Conservation (phyloP, 2,113 vertebrate genomes). For the Dasyprocta punctata region DNA sequence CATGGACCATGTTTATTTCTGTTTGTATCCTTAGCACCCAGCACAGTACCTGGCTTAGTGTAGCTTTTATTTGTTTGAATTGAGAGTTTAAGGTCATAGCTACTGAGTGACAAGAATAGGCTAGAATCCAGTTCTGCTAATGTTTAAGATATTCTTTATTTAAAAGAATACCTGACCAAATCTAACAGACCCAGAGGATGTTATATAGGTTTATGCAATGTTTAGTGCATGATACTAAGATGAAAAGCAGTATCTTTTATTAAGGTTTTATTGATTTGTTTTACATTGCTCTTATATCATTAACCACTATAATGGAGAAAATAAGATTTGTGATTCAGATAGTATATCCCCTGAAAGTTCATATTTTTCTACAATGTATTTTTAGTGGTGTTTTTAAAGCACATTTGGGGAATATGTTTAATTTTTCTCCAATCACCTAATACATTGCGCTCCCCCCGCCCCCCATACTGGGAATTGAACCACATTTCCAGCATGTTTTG, state of each 20-base stretch:
- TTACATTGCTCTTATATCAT: slow-evolving; percentile 6
- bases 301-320: slow-evolving; percentile 35
- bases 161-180: background rate
- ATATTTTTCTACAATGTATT: slow-evolving; percentile 10
- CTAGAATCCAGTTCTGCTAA: slow-evolving; percentile 22
- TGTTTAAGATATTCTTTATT: background rate
- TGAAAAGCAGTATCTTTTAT: background rate
- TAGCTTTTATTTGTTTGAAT: slow-evolving; percentile 51
- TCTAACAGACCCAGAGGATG: background rate
- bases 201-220: background rate
- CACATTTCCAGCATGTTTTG: background rate
- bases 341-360: background rate
- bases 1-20: slow-evolving; percentile 53
- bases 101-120: background rate
- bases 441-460: background rate
- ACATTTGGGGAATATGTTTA: slow-evolving; percentile 7
- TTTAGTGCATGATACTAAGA: slow-evolving; percentile 6
- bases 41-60: slow-evolving; percentile 18
- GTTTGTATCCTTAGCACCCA: slow-evolving; percentile 65
- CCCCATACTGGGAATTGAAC: background rate
- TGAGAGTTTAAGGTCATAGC: slow-evolving; percentile 17
- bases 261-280: slow-evolving; percentile 22
- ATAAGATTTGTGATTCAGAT: slow-evolving; percentile 46
- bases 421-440: background rate
- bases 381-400: background rate